Evolutionary conservation across 2,113 vertebrate species (phyloP).

Genomic region (Marcusenius ussheri): DNA sequence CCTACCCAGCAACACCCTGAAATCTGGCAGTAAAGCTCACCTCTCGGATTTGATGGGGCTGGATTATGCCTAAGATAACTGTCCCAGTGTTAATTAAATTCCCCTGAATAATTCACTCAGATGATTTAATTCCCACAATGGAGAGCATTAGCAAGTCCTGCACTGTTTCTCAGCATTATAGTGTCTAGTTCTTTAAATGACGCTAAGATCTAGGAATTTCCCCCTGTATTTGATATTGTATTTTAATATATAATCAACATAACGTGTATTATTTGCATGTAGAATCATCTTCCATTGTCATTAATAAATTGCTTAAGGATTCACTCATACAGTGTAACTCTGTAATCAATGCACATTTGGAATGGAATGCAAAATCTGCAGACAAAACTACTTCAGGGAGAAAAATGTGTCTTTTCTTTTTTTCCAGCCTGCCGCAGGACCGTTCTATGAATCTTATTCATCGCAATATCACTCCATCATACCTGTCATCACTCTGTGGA

Average conservation of each 20-base stretch:
- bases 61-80: background rate
- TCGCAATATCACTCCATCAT: slow-evolving; percentile 17
- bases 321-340: background rate
- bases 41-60: background rate
- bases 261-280: background rate
- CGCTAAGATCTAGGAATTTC: background rate
- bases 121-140: slow-evolving; percentile 3
- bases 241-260: background rate
- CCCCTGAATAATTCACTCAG: slow-evolving; percentile 4
- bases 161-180: background rate
- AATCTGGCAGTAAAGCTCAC: background rate
- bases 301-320: background rate
- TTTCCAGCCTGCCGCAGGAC: background rate
- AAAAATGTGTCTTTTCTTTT: background rate
- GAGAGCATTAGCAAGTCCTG: background rate
- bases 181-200: background rate
- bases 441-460: slow-evolving; percentile 14
- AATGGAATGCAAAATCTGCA: background rate
- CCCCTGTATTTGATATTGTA: background rate
- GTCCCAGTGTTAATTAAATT: background rate
- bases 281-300: background rate
- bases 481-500: slow-evolving; percentile 12
- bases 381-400: background rate
- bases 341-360: background rate
- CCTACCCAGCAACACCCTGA: background rate